Conservation (phyloP, 35 echinoderm and acorn worm genomes). For the Nesometra sesokonis region DNA sequence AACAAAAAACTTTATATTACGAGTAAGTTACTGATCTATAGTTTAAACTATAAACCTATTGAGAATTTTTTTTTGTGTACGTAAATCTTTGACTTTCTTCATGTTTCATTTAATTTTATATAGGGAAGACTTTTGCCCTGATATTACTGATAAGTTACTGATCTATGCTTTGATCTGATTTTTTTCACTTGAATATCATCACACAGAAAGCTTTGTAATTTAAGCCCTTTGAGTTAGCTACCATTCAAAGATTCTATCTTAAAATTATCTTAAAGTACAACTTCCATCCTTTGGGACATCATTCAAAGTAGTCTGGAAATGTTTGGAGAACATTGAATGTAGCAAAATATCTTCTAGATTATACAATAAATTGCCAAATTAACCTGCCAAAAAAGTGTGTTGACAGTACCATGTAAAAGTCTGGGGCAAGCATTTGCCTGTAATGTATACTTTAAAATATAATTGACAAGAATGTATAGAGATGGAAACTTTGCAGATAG, state of each 20-base stretch:
- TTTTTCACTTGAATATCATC: background rate
- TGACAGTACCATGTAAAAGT: background rate
- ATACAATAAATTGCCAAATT: background rate
- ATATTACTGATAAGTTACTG: too few relatives aligned
- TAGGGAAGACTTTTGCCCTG: too few relatives aligned
- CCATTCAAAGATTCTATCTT: background rate
- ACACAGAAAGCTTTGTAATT: background rate
- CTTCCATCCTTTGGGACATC: background rate
- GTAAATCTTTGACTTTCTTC: too few relatives aligned
- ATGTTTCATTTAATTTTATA: too few relatives aligned
- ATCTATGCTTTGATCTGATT: too few relatives aligned
- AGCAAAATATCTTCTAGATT: background rate
- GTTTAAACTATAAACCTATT: too few relatives aligned
- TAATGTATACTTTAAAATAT: background rate
- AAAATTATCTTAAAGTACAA: background rate
- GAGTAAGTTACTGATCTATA: too few relatives aligned
- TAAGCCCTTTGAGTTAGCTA: background rate
- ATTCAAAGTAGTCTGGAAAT: background rate
- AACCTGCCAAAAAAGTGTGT: background rate
- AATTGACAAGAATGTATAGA: background rate
- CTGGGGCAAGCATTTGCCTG: background rate
- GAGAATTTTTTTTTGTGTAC: too few relatives aligned
- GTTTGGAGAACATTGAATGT: background rate
- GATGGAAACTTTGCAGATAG: background rate
- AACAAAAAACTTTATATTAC: too few relatives aligned